Base-by-base conservation (phyloP, 2,888 invertebrate genomes). In the Elysia crispata region DNA sequence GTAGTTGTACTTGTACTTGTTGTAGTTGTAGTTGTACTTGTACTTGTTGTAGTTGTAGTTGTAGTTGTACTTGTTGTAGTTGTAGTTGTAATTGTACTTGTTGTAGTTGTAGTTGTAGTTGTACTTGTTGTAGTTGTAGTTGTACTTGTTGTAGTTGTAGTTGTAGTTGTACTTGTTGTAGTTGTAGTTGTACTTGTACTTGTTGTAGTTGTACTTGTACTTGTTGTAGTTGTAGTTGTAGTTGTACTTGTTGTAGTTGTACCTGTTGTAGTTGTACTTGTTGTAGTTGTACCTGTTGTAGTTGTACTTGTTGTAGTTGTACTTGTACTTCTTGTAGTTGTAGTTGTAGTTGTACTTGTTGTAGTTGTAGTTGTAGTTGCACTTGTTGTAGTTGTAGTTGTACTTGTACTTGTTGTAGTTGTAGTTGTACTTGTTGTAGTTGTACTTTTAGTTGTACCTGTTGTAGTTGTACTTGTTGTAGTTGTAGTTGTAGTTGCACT, bases 241-340 rank as follows among this genome's bases (percentile, higher is more conserved):
- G 66, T 25, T 30, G 66, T 25, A 66, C 30, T 66, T 1, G 28
- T n/a, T 20, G 28, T 66, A 66, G 66, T 66, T n/a, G n/a, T n/a
- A n/a, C n/a, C n/a, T n/a, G n/a, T n/a, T n/a, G n/a, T n/a, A n/a
- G n/a, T n/a, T n/a, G n/a, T n/a, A n/a, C n/a, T n/a, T n/a, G n/a
- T n/a, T n/a, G n/a, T n/a, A n/a, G n/a, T n/a, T n/a, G n/a, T n/a
- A n/a, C n/a, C n/a, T n/a, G n/a, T n/a, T n/a, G n/a, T n/a, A n/a
- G n/a, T n/a, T n/a, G n/a, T n/a, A 66, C 30, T 66, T 15, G 66
- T 66, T 30, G 66, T 66, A 66, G 66, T 25, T 30, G 66, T 66
- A 66, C 30, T 66, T 11, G 66, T 25, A 25, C 11, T 66, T 15
- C 30, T 66, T 30, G 66, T 66, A 66, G 66, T 66, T 15, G 66